These are phyloP conservation scores for Pteropus alecto DNA, from an alignment of 2,113 vertebrate genomes.

Conservation along the genomic window DNA sequence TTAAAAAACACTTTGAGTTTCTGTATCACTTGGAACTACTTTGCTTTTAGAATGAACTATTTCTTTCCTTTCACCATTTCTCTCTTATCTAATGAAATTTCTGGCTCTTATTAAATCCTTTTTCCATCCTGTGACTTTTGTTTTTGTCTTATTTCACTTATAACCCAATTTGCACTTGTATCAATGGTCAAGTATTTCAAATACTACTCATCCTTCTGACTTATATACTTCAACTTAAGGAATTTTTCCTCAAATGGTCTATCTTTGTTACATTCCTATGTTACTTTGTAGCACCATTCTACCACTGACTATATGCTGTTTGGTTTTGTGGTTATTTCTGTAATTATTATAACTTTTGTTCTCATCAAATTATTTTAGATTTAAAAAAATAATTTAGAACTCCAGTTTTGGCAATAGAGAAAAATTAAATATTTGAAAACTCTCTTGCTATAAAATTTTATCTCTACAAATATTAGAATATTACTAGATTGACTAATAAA, in stretches of 20 bases:
- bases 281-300: background rate
- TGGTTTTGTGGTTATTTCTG: background rate
- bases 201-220: background rate
- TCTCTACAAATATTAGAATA: background rate
- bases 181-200: background rate
- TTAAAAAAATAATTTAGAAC: background rate
- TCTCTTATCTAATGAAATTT: background rate
- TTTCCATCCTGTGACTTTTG: background rate
- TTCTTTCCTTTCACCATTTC: background rate
- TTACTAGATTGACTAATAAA: background rate
- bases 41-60: background rate
- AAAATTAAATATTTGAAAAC: background rate
- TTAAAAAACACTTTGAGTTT: background rate
- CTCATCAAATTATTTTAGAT: background rate
- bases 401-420: background rate
- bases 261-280: background rate
- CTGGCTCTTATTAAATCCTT: background rate
- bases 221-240: background rate
- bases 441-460: background rate
- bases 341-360: background rate
- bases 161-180: background rate
- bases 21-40: background rate
- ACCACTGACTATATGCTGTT: background rate
- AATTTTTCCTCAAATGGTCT: background rate
- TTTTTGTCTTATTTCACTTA: background rate